These are phyloP conservation scores for Drosophila persimilis DNA, from an alignment of 1,140 invertebrate genomes.

Conservation along the genomic window DNA sequence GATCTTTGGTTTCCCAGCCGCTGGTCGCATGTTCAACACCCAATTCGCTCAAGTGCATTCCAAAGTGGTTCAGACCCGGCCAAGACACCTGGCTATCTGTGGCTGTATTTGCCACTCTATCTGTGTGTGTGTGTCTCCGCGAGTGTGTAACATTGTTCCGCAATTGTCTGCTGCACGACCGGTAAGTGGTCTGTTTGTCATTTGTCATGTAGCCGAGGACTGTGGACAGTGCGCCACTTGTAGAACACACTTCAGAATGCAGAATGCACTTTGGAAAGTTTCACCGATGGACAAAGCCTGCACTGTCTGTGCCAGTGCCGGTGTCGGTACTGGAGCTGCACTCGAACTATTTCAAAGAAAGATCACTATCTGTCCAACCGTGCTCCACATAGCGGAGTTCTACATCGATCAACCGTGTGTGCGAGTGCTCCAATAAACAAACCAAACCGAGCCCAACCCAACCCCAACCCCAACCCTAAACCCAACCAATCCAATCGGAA, in stretches of 20 bases:
- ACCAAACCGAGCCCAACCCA: slow-evolving; percentile 3
- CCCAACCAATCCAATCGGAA: slow-evolving; percentile 10
- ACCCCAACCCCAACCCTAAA: not conserved
- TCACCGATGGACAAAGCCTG: slow-evolving; percentile 11
- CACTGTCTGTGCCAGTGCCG: slow-evolving; percentile 5
- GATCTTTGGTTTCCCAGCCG: too few species aligned
- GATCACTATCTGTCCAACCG: slow-evolving; percentile 46
- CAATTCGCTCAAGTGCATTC: slow-evolving; percentile 72
- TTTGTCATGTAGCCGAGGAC: slow-evolving; percentile 44
- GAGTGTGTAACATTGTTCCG: slow-evolving; percentile 38
- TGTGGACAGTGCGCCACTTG: slow-evolving; percentile 42
- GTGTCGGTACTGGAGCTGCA: slow-evolving; percentile 4
- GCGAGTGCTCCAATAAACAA: slow-evolving; percentile 19
- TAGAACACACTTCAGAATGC: slow-evolving; percentile 40
- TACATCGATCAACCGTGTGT: slow-evolving; percentile 46
- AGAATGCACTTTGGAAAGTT: slow-evolving; percentile 75
- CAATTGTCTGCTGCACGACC: slow-evolving; percentile 14
- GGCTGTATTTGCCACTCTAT: slow-evolving; percentile 22
- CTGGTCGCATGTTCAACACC: slow-evolving; percentile 6
- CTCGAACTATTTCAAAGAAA: slow-evolving; percentile 8
- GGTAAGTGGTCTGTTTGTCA: slow-evolving; percentile 49
- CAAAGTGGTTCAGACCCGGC: slow-evolving; percentile 51
- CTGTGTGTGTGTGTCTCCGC: slow-evolving; percentile 25
- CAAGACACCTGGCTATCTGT: slow-evolving; percentile 12
- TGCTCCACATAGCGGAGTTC: slow-evolving; percentile 51